These are phyloP conservation scores for Ametastegia equiseti DNA, from an alignment of 2,888 invertebrate genomes.

Conservation along the genomic window DNA sequence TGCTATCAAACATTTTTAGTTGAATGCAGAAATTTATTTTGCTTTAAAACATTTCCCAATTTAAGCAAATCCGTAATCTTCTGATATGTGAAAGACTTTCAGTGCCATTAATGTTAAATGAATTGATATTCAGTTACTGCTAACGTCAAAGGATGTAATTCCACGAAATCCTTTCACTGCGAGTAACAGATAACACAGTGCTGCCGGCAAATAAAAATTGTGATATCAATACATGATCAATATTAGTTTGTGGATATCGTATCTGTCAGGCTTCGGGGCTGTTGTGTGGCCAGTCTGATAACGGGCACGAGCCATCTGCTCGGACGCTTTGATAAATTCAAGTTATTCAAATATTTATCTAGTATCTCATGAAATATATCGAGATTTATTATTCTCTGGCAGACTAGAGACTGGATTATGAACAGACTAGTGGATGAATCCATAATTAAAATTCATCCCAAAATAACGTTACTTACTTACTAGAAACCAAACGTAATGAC, in stretches of 20 bases:
- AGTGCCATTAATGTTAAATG: not conserved
- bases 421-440: not conserved
- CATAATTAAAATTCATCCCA: not conserved
- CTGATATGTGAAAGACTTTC: not conserved
- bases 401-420: not conserved
- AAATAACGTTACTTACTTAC: not conserved
- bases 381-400: constrained; percentile 11
- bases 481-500: not conserved
- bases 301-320: constrained; percentile 60
- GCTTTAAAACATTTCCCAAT: not conserved
- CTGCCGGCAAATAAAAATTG: constrained; percentile 51
- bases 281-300: constrained; percentile 60
- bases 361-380: constrained; percentile 37
- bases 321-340: constrained; percentile 53
- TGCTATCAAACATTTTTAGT: not conserved
- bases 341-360: constrained; percentile 44
- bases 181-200: constrained; percentile 19
- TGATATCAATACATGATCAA: constrained; percentile 57
- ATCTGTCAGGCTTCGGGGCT: constrained; percentile 54
- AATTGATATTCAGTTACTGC: not conserved
- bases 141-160: not conserved
- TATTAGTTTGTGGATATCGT: constrained; percentile 53
- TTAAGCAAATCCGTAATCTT: not conserved
- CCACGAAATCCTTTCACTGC: constrained; percentile 12
- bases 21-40: not conserved